A percentile compares a stretch with the other conserved stretches of the same genome.
Conservation (phyloP, 2,113 vertebrate species). For the Scolopax mira region DNA sequence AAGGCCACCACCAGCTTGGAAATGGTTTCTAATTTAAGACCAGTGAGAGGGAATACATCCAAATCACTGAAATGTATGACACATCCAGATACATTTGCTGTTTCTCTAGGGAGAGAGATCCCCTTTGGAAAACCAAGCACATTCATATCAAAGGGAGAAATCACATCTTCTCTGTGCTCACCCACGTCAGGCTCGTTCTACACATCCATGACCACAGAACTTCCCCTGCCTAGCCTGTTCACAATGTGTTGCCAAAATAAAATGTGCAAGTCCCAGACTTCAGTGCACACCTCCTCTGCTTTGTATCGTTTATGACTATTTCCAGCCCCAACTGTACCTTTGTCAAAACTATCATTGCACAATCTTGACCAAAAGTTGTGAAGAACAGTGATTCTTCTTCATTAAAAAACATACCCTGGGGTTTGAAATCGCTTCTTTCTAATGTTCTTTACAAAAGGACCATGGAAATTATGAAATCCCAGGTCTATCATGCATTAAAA, state of each 20-base stretch:
- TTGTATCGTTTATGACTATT: accelerated
- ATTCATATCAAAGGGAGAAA: not conserved
- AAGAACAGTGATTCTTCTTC: not conserved
- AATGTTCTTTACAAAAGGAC: not conserved
- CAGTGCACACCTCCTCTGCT: not conserved
- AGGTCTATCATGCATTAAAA: not conserved
- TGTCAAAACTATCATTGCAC: not conserved
- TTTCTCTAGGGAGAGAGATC: not conserved
- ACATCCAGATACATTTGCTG: not conserved
- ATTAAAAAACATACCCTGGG: not conserved
- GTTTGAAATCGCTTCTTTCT: not conserved
- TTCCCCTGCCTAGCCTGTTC: not conserved
- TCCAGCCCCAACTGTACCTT: not conserved
- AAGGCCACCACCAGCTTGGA: not conserved
- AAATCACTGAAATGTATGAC: not conserved
- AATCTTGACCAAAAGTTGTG: not conserved
- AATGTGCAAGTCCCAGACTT: accelerated
- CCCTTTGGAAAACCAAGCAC: not conserved
- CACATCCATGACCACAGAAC: accelerated
- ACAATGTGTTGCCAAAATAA: not conserved
- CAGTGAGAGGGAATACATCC: not conserved
- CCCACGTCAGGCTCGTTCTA: not conserved
- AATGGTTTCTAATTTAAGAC: not conserved
- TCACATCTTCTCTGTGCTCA: not conserved
- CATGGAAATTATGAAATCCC: not conserved